Evolutionary conservation across 2,113 vertebrate genomes (phyloP), one percentile per base, ranked within the genome.

Genomic region (Antechinus stuartii): DNA sequence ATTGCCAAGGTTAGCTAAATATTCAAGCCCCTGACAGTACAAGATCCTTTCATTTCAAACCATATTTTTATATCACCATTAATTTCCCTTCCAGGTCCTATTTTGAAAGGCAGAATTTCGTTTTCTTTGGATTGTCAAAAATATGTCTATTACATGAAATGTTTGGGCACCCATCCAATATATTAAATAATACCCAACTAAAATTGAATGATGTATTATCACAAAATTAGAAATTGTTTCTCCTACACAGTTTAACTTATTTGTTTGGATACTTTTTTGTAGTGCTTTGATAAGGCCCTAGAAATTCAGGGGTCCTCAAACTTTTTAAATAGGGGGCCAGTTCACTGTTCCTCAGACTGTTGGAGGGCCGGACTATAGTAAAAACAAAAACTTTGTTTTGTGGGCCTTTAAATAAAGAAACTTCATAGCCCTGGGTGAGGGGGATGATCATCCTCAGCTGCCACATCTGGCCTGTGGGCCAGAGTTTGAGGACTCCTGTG

Each of bases 111-210:
- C 68, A 23, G 47, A n/a, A 42, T 35, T 14, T 46, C 84, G 30
- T n/a, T 61, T 91, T 57, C 46, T 10, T 49, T 91, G 2, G 53
- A 23, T 61, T 93, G 47, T n/a, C 47, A 46, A 94, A 96, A 94
- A 46, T 56, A 92, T 91, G 25, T 54, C 46, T 9, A 42, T 95
- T 96, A 50, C 23, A 27, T 91, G 11, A 91, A 93, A 90, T 54
- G 30, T 50, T 4, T 14, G 3, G 5, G 2, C 9, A 76, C 52
- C 68, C 92, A 53, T 76, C 3, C 8, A 91, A 50, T 55, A 23
- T 3, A 89, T 76, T 76, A 76, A 76, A 2, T 56, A 47, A 54
- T 5, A 57, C 23, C 52, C 92, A 55, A 92, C 35, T 84, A 91
- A 76, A 91, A 49, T 47, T 30, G 19, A 6, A 54, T 49, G 30